Base-by-base conservation (phyloP, 1,140 invertebrate species). In the Aphaenogaster rudis region DNA sequence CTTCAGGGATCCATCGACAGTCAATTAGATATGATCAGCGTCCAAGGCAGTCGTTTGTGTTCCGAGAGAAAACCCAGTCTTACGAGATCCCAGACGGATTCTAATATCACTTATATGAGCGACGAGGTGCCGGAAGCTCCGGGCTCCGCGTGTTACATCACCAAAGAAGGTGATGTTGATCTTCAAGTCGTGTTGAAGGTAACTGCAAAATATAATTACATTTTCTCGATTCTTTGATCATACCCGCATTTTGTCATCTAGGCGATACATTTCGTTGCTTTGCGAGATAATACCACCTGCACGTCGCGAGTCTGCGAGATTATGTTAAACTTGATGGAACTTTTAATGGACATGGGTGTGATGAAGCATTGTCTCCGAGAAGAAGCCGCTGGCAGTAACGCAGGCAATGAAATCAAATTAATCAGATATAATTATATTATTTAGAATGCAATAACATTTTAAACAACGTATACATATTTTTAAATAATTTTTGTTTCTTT, bases 121-220 rank as follows among this genome's bases (percentile, higher is more conserved):
- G 97, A 98, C 89, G 98, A 98, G 90, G 95, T 97, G 76, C 97
- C 97, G 3, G 98, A 99, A 96, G 98, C 98, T 1, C 97, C 98
- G 0, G 99, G 99, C 0, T 98, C 99, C 0, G 95, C 97, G 17
- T 97, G 97, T 94, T 99, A 99, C 91, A 99, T 99, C 45, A 99
- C 99, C 45, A 97, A 97, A 92, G 98, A 99, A 92, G 99, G 99
- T 0, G 97, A 99, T 92, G 97, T 99, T 61, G 98, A 99, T 95
- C 97, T 98, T 87, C 97, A 97, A 94, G 97, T 99, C 9, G 97
- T 99, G 2, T 95, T 99, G 17, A 98, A 98, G 96, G 98, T 98
- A 95, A 86, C 13, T 33, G 8, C 9, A n/a, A 64, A 54, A 28
- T 39, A 45, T 92, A 81, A 95, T 33, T n/a, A 17, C 13, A 74